Base-by-base conservation (phyloP, 1,140 invertebrate species). In the Heliconius congener region DNA sequence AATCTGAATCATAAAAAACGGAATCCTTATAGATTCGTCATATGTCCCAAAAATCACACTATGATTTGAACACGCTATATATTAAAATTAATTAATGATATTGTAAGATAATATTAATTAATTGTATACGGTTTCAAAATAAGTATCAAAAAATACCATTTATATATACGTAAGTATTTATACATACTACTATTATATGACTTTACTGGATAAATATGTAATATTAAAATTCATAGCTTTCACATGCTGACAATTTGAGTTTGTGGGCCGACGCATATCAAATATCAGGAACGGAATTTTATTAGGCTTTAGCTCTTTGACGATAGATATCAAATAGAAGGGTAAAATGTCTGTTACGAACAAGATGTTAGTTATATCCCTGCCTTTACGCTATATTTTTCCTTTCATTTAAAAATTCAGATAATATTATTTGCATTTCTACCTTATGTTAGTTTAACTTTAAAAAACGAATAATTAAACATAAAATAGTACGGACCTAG, bases 261-360 rank as follows among this genome's bases (percentile, higher is more conserved):
- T 66, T 66, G 27, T 66, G 60, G 23, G 4, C 23, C 60, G 60
- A 66, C 60, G 60, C 8, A 16, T 30, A 66, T 66, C 60, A 30
- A 66, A 66, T 13, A 30, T 66, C 60, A 16, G 9, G 27, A 66
- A 30, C 1, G 60, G 60, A 66, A 66, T 66, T 66, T 66, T 30
- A 66, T 66, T 66, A 66, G 60, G 60, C 60, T 66, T 60, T 27
- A 66, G 60, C 23, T 60, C 55, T 66, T 66, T 66, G 60, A 66
- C 27, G 11, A 66, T 66, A 30, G 11, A 66, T 66, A 66, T 66
- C 23, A n/a, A 66, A 66, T 66, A 30, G 27, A 66, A 66, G 60
- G 60, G 60, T 66, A 6, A 13, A 2, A 57, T 3, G 1, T 27
- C 27, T 66, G 60, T 23, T 66, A 66, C 23, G 27, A 16, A 66